Conservation (phyloP, 1,140 invertebrate species). For the Drosophila pseudoananassae region DNA sequence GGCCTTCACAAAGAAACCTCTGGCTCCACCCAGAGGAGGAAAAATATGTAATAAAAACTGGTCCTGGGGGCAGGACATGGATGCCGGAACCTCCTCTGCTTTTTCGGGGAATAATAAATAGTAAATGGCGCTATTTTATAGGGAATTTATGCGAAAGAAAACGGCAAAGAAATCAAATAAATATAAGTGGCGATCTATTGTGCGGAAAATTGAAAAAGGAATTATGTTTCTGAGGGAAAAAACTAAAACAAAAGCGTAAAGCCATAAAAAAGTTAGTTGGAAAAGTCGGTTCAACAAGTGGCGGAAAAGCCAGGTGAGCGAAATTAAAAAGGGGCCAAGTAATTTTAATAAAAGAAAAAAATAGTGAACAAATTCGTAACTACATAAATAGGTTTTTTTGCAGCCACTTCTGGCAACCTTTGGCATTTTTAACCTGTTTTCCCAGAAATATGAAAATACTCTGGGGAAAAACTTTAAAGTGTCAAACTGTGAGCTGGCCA, state of each 20-base stretch:
- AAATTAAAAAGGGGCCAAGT: not conserved
- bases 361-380: not conserved
- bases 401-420: not conserved
- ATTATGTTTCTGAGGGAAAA: constrained; percentile 9
- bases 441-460: constrained; percentile 10
- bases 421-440: constrained; percentile 1
- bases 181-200: constrained; percentile 10
- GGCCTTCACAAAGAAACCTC: constrained; percentile 43
- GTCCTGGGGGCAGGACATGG: not conserved
- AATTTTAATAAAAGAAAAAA: not conserved
- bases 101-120: constrained; percentile 55
- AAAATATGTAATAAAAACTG: constrained; percentile 3
- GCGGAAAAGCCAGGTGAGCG: not conserved
- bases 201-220: constrained; percentile 12
- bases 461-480: constrained; percentile 35
- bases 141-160: constrained; percentile 62
- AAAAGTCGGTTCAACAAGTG: not conserved
- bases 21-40: not conserved
- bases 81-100: not conserved
- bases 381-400: constrained; percentile 1
- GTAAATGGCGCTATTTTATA: constrained; percentile 72
- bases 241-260: not conserved
- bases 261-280: not conserved
- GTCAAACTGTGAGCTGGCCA: constrained; percentile 36
- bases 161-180: constrained; percentile 45